Conservation (phyloP, 2,888 invertebrate genomes). For the Hyalella azteca region DNA sequence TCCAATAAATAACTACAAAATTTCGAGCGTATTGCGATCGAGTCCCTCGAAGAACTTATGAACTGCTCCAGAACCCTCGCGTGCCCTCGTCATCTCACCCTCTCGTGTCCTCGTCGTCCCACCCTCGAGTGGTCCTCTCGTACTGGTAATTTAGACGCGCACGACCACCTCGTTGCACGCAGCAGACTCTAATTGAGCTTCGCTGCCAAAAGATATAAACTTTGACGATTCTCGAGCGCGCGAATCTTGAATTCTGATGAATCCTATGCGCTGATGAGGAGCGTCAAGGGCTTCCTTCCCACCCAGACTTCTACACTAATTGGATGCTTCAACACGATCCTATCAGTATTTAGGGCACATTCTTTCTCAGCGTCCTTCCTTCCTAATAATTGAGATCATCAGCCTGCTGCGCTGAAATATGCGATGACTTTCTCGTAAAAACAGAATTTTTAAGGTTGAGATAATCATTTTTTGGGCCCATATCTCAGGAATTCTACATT, state of each 20-base stretch:
- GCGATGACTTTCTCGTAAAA: neutral
- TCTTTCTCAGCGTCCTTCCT: neutral
- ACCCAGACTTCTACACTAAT: neutral
- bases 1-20: too few relatives aligned
- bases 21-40: too few relatives aligned
- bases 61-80: too few relatives aligned
- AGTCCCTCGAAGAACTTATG: too few relatives aligned
- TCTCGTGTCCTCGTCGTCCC: too few relatives aligned
- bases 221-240: constrained; percentile 3
- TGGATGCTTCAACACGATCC: constrained; percentile 21
- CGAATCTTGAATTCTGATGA: constrained; percentile 15
- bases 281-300: neutral
- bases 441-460: too few relatives aligned
- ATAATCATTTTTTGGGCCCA: too few relatives aligned
- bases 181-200: neutral
- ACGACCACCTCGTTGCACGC: neutral
- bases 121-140: too few relatives aligned
- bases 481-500: too few relatives aligned
- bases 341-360: neutral
- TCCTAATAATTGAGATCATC: constrained; percentile 5
- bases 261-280: constrained; percentile 1
- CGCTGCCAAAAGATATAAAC: constrained; percentile 3
- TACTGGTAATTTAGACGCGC: too few relatives aligned
- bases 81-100: too few relatives aligned
- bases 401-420: neutral